Evolutionary conservation across 1,140 invertebrate species (phyloP).

Genomic region (Drosophila oshimai): DNA sequence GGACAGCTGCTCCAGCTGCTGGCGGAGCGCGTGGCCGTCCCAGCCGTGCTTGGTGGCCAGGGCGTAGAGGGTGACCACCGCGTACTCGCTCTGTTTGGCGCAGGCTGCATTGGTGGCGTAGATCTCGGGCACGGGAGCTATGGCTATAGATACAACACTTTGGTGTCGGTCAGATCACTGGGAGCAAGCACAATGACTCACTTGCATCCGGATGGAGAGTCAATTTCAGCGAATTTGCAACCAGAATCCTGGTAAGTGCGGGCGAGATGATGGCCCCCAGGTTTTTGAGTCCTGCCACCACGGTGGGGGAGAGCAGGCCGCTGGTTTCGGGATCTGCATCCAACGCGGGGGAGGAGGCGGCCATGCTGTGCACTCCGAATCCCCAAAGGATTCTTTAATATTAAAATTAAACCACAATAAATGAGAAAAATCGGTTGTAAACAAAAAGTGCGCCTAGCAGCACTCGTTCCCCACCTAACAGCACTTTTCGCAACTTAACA

Average conservation of each 20-base stretch:
- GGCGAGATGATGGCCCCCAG: slow-evolving; percentile 55
- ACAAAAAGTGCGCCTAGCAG: slow-evolving; percentile 8
- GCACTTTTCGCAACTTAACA: too few species aligned
- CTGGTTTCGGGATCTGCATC: background rate
- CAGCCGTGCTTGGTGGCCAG: slow-evolving; percentile 70
- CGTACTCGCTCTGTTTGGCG: slow-evolving; percentile 80
- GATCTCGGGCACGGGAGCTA: slow-evolving; percentile 77
- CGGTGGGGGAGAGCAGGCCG: slow-evolving; percentile 56
- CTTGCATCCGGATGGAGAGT: slow-evolving; percentile 77
- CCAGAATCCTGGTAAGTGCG: slow-evolving; percentile 60
- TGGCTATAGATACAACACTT: too few species aligned
- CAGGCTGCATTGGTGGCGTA: slow-evolving; percentile 70
- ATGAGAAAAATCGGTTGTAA: background rate
- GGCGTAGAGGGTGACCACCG: slow-evolving; percentile 65
- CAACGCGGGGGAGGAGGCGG: background rate
- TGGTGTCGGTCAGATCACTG: background rate
- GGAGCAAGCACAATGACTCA: too few species aligned
- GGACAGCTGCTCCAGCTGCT: slow-evolving; percentile 47
- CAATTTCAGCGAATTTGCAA: slow-evolving; percentile 71
- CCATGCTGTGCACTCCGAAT: background rate
- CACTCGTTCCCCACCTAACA: background rate
- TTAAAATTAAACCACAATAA: background rate
- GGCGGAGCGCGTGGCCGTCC: slow-evolving; percentile 42
- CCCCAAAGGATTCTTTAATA: too few species aligned
- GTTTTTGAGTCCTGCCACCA: slow-evolving; percentile 68